Percentiles rank a stretch among this genome's conserved stretches.
These are phyloP conservation scores for Clangula hyemalis DNA, from an alignment of 2,797 vertebrate genomes.

Conservation along the genomic window DNA sequence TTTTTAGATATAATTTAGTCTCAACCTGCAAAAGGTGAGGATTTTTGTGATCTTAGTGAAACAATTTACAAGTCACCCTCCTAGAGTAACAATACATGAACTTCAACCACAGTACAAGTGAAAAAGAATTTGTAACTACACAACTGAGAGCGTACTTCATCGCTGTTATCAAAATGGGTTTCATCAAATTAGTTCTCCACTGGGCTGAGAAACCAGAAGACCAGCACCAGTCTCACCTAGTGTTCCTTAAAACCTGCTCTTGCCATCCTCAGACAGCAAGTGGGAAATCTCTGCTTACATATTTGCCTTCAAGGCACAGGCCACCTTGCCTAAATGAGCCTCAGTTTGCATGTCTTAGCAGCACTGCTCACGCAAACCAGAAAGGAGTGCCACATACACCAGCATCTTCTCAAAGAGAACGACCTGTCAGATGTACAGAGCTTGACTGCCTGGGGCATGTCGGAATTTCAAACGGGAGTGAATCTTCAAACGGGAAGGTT, in stretches of 20 bases:
- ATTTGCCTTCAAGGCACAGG: neutral
- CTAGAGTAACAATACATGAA: neutral
- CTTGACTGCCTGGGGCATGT: neutral
- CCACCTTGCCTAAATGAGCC: neutral
- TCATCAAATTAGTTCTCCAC: neutral
- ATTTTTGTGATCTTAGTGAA: neutral
- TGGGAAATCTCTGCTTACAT: neutral
- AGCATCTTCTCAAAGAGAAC: neutral
- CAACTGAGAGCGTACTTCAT: neutral
- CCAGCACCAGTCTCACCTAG: neutral
- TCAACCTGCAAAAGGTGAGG: neutral
- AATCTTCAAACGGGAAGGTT: neutral
- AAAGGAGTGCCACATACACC: neutral
- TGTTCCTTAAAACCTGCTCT: neutral
- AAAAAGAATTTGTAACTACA: neutral
- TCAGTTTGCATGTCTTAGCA: neutral
- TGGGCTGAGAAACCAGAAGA: neutral
- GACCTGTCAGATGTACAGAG: neutral
- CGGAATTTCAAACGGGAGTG: neutral
- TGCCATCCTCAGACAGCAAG: neutral
- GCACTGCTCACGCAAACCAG: neutral
- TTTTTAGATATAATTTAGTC: neutral
- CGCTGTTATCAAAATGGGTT: accelerated
- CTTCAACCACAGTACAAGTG: accelerated
- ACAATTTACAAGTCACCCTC: neutral